Conservation (phyloP, 2,888 invertebrate genomes). For the Ischnus inquisitorius region DNA sequence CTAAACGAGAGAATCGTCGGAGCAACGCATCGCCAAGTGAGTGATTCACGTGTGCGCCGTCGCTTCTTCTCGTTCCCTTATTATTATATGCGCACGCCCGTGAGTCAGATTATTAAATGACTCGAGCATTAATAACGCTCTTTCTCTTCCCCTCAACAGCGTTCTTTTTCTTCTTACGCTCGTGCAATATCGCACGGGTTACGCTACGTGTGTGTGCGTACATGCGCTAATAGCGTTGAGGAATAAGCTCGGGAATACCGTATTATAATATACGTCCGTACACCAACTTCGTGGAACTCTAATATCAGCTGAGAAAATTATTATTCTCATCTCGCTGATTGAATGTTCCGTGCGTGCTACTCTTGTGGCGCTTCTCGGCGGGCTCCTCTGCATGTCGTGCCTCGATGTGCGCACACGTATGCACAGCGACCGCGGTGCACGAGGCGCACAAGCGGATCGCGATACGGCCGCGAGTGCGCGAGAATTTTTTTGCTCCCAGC, state of each 20-base stretch:
- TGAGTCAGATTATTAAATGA: slow-evolving; percentile 72
- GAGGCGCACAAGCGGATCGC: slow-evolving; percentile 11
- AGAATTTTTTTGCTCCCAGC: slow-evolving; percentile 49
- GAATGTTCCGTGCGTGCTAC: slow-evolving; percentile 60
- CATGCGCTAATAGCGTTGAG: slow-evolving; percentile 34
- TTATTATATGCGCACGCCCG: slow-evolving; percentile 53
- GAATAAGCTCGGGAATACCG: slow-evolving; percentile 26
- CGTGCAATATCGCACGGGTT: slow-evolving; percentile 26
- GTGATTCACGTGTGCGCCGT: slow-evolving; percentile 65
- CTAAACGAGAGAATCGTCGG: slow-evolving; percentile 46
- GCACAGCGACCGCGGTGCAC: neutral
- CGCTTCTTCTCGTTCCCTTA: slow-evolving; percentile 37
- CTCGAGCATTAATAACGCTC: slow-evolving; percentile 65
- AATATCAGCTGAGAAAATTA: slow-evolving; percentile 60
- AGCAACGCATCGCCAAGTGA: slow-evolving; percentile 49
- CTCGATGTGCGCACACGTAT: neutral
- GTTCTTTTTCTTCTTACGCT: neutral
- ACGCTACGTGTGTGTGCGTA: neutral
- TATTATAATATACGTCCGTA: slow-evolving; percentile 25
- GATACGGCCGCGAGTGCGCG: slow-evolving; percentile 14
- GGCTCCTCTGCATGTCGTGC: slow-evolving; percentile 40
- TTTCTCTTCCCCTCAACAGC: slow-evolving; percentile 35
- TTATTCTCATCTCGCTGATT: slow-evolving; percentile 66
- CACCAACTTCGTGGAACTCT: slow-evolving; percentile 55
- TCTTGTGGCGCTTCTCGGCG: slow-evolving; percentile 57